phyloP scores from a whole-genome alignment of 2,888 invertebrate species.

The Dynastes grantii region DNA sequence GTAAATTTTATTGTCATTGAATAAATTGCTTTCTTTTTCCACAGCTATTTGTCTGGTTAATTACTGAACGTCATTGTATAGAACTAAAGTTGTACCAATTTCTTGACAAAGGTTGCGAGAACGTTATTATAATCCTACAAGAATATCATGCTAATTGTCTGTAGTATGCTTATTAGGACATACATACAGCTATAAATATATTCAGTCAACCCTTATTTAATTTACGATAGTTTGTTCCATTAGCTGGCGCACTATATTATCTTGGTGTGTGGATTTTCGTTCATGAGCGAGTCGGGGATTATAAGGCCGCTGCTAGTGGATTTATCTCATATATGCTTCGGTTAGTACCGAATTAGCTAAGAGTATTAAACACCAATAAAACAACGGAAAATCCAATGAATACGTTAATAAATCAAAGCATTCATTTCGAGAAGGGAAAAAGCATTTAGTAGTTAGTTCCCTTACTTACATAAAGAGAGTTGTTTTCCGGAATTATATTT shows the following conservation, averaged over 20 bases:
- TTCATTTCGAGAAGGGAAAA: background rate
- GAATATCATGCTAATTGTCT: too few relatives aligned
- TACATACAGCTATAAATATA: too few relatives aligned
- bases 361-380: constrained; percentile 16
- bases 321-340: constrained; percentile 18
- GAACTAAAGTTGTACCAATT: background rate
- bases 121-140: too few relatives aligned
- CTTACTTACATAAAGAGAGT: constrained; percentile 4
- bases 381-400: background rate
- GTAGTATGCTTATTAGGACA: too few relatives aligned
- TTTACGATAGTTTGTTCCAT: constrained; percentile 11
- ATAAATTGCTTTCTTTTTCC: too few relatives aligned
- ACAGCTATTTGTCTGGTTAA: too few relatives aligned
- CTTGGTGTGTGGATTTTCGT: background rate
- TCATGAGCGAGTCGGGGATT: constrained; percentile 2
- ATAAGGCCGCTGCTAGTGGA: background rate
- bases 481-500: constrained; percentile 6
- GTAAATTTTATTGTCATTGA: too few relatives aligned
- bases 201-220: background rate
- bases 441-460: background rate
- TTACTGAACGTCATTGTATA: too few relatives aligned
- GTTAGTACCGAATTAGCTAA: constrained; percentile 23
- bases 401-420: constrained; percentile 11
- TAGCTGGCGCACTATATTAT: background rate
- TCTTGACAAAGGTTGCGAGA: too few relatives aligned